Conservation (phyloP, 2,797 vertebrate species). For the Enteromius thamalakanensis region DNA sequence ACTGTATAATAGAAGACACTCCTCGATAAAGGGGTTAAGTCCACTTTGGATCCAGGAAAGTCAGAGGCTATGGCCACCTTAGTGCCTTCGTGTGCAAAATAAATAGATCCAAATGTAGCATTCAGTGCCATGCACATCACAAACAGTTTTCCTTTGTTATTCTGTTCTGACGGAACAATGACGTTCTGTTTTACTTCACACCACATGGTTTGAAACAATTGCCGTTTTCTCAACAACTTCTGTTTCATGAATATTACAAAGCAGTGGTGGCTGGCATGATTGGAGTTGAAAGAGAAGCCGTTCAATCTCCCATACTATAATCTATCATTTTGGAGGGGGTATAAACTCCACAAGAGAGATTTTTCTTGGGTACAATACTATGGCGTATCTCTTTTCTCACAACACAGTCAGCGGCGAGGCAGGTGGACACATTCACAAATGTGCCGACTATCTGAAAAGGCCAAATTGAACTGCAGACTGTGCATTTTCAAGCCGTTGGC, state of each 20-base stretch:
- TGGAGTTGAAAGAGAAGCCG: slow-evolving; percentile 9
- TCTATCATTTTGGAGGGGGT: not conserved
- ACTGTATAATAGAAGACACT: not conserved
- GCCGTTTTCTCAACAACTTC: not conserved
- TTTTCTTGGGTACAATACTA: slow-evolving; percentile 15
- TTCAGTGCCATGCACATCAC: slow-evolving; percentile 29
- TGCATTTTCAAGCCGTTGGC: slow-evolving; percentile 37
- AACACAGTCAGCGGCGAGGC: not conserved
- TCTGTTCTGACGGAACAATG: slow-evolving; percentile 39
- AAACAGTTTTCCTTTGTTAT: slow-evolving; percentile 72
- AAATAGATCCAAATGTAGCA: slow-evolving; percentile 7
- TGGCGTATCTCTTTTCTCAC: not conserved
- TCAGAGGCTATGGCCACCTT: not conserved
- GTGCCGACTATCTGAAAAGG: slow-evolving; percentile 32
- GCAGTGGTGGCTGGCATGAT: not conserved
- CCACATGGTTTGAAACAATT: slow-evolving; percentile 10
- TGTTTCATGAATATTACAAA: slow-evolving; percentile 3
- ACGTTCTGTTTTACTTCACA: slow-evolving; percentile 8
- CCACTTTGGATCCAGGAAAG: not conserved
- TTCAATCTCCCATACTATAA: not conserved
- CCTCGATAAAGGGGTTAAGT: slow-evolving; percentile 9
- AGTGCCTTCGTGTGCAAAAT: slow-evolving; percentile 23
- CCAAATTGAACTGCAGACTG: slow-evolving; percentile 35
- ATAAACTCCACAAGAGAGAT: not conserved
- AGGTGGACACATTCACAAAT: slow-evolving; percentile 27